These are phyloP conservation scores for Automeris io DNA, from an alignment of 2,888 invertebrate genomes.

Conservation along the genomic window DNA sequence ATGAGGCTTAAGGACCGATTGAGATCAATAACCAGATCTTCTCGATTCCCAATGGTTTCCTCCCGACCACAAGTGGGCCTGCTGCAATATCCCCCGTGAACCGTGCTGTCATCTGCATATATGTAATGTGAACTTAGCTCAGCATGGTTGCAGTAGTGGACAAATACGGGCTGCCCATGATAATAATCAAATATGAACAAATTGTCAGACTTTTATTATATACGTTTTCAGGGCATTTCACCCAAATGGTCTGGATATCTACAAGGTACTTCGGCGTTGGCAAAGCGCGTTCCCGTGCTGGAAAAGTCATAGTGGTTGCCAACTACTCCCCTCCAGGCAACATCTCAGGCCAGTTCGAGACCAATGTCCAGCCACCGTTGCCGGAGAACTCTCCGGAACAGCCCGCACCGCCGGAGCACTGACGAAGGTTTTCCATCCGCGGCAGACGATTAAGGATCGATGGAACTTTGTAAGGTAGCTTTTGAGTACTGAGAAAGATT, in stretches of 20 bases:
- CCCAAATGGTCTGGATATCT: conserved; percentile 89
- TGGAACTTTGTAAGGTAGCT: conserved; percentile 19
- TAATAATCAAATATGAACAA: no score
- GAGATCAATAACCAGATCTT: no score
- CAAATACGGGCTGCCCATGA: no score
- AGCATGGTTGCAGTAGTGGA: no score
- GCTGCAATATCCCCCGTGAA: no score
- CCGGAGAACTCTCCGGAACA: conserved; percentile 77
- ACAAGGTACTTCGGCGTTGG: conserved; percentile 88
- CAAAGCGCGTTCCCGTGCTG: conserved; percentile 85
- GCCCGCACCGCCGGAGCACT: conserved; percentile 51
- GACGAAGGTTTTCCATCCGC: conserved; percentile 64
- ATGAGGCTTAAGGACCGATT: no score
- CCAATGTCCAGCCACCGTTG: conserved; percentile 86
- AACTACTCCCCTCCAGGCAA: conserved; percentile 91
- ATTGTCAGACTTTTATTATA: no score
- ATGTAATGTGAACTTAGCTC: no score
- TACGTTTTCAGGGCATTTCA: conserved; percentile 83
- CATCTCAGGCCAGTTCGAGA: conserved; percentile 82
- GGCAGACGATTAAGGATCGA: conserved; percentile 59
- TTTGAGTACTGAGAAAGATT: background rate
- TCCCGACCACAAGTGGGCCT: no score
- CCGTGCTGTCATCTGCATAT: no score
- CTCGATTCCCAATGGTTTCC: no score
- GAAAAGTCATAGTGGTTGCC: conserved; percentile 89